Evolutionary conservation across 2,888 invertebrate genomes (phyloP).

Genomic region (Elysia crispata): DNA sequence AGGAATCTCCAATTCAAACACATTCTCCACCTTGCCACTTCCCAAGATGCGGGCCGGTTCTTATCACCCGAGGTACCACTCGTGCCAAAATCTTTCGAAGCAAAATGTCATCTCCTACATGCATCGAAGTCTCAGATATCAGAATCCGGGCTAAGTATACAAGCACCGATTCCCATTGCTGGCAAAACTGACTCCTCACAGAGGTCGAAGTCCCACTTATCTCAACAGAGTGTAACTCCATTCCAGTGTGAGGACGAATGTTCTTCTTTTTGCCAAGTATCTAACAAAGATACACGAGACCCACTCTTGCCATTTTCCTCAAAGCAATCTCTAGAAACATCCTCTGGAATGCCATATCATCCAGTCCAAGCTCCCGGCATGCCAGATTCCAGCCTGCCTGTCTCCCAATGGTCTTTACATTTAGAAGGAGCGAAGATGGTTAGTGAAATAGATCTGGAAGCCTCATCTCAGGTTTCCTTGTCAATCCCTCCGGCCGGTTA

Average conservation of each 20-base stretch:
- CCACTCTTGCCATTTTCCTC: neutral
- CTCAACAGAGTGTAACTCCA: neutral
- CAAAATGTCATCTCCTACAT: too few species aligned
- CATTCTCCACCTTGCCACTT: neutral
- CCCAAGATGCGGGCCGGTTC: neutral
- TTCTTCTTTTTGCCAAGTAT: too few species aligned
- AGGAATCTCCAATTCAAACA: slow-evolving; percentile 23
- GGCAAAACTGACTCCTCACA: too few species aligned
- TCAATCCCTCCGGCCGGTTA: slow-evolving; percentile 2
- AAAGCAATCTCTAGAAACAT: neutral
- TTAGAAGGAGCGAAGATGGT: too few species aligned
- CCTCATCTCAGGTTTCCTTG: neutral
- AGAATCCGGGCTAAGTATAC: neutral
- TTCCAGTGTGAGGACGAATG: too few species aligned
- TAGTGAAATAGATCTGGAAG: neutral
- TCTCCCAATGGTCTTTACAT: neutral
- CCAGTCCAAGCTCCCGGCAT: neutral
- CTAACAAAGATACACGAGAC: neutral
- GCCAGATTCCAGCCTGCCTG: neutral
- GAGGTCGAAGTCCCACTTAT: neutral
- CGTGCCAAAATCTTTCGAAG: too few species aligned
- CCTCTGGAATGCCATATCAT: neutral
- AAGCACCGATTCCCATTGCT: neutral
- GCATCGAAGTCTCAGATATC: neutral
- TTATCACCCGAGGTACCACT: neutral